Evolutionary conservation across 2,113 vertebrate genomes (phyloP), one percentile per base, ranked within the genome.

Genomic region (Rissa tridactyla): DNA sequence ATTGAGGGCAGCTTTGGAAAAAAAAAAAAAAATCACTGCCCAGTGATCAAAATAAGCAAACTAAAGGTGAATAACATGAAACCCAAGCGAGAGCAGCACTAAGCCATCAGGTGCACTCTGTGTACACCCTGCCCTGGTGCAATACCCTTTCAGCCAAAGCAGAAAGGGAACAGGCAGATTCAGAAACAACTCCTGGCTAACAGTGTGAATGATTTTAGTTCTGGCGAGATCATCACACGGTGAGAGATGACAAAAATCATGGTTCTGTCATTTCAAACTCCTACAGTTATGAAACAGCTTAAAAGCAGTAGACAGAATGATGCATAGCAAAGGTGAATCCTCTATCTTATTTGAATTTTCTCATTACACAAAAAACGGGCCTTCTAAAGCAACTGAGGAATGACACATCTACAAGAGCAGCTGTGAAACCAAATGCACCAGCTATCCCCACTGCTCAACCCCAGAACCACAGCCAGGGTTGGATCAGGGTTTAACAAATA

Each of bases 171-270:
- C 7, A 76, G 61, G 52, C 11, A 9, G 69, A 58, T 19, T 52
- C 49, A 62, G 86, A 36, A 29, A 27, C 36, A 77, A 1, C 25
- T 61, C 90, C n/a, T 4, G 9, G 46, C 34, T n/a, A 73, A 40
- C 16, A 54, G 49, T 1, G 0, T 3, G 5, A 44, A 42, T 55
- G 0, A n/a, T 32, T 76, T 54, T 6, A 26, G 78, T 38, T 62
- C 76, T 75, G 69, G 15, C 15, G 55, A 70, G 72, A 51, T 44
- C 44, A 85, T 34, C 66, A 72, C 36, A 27, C 1, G 15, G 13
- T 11, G 10, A 32, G 15, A 62, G 11, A 65, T 40, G 1, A 3
- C 60, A 62, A 73, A 80, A 88, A 57, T n/a, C 46, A 6, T 2
- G 0, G 29, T 14, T 36, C 16, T 60, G 75, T 42, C 54, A 44